These are phyloP conservation scores for Ranitomeya imitator DNA, from an alignment of 2,113 vertebrate genomes.

Conservation along the genomic window DNA sequence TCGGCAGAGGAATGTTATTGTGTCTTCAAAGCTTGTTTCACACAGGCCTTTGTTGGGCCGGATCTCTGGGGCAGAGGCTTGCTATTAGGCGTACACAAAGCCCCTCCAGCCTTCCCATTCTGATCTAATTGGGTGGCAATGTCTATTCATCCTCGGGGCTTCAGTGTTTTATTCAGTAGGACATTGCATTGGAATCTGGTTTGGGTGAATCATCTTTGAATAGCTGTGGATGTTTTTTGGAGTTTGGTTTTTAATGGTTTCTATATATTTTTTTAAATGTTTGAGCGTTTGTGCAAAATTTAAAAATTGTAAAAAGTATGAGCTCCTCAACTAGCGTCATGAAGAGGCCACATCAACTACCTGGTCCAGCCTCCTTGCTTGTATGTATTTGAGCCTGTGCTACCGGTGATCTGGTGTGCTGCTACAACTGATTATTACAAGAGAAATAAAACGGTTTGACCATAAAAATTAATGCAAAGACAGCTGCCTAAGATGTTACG, in stretches of 20 bases:
- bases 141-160: constrained; percentile 53
- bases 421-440: not conserved
- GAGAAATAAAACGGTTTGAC: not conserved
- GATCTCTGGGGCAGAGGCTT: constrained; percentile 67
- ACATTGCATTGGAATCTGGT: constrained; percentile 48
- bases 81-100: constrained; percentile 66
- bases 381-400: not conserved
- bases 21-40: constrained; percentile 75
- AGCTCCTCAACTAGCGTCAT: not conserved
- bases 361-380: not conserved
- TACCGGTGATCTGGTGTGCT: not conserved
- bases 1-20: constrained; percentile 74
- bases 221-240: not conserved
- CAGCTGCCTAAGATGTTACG: not conserved
- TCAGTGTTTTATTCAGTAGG: constrained; percentile 51
- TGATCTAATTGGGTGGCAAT: constrained; percentile 66
- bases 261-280: not conserved
- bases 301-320: not conserved
- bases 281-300: not conserved
- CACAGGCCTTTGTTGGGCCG: constrained; percentile 66
- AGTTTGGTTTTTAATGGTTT: not conserved
- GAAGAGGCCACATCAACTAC: not conserved
- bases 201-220: constrained; percentile 44
- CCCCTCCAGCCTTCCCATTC: constrained; percentile 65
- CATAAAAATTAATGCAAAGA: not conserved